Evolutionary conservation across 2,888 invertebrate genomes (phyloP), one percentile per base, ranked within the genome.

Genomic region (Drosophila austrosaltans): DNA sequence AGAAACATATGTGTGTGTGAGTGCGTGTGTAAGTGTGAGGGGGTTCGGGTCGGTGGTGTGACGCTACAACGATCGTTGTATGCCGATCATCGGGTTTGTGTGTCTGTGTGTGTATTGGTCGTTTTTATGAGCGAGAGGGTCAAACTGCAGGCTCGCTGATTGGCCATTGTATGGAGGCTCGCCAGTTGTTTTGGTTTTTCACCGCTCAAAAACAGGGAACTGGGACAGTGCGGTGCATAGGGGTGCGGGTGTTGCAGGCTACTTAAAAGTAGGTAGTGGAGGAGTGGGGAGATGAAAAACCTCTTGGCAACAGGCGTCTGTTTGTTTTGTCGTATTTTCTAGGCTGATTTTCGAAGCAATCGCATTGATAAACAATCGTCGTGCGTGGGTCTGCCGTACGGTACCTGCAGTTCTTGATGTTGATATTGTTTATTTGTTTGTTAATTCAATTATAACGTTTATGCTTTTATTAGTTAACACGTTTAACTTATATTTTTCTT

Each of bases 141-240:
- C 79, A 82, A 74, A 65, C 80, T 71, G 66, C 72, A 70, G 57
- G 10, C 62, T 3, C 66, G 80, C 75, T 82, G 83, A 90, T 90
- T 90, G 90, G 90, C 70, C 67, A 70, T 10, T 48, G 53, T 16
- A 16, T 66, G 90, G 91, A 77, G 90, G 90, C 90, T 91, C 91
- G 90, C 75, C 91, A 69, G 74, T 87, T 85, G 87, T 86, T 88
- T 87, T 88, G 84, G 77, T 88, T 86, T 81, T 88, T 84, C 76
- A 58, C 63, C 25, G 30, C 25, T 10, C 25, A 36, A 36, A 36
- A 36, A 36, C 36, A 12, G 48, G 22, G 22, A 48, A 48, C 48
- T 48, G 48, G 48, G 53, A 20, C 28, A 36, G 22, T 36, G 7
- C 7, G 56, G 64, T 10, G 30, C 25, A 10, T 16, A 25, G 16